Evolutionary conservation across 2,113 vertebrate species (phyloP).

Genomic region (Sylvietta virens): DNA sequence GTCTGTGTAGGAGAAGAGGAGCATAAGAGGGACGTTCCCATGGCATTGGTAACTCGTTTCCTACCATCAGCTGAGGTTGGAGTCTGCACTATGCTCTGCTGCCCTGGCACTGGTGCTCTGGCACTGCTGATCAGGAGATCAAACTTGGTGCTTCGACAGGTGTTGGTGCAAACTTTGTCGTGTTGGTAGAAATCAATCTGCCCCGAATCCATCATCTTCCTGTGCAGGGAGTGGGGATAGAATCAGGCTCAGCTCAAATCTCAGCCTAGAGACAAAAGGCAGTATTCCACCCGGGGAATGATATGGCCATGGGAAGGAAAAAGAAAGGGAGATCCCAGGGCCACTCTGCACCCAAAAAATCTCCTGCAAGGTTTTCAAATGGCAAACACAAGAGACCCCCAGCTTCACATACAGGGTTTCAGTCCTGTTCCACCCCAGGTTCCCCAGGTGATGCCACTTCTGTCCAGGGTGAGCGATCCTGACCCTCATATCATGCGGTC

Average conservation of each 20-base stretch:
- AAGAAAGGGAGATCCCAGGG: background rate
- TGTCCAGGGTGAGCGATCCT: background rate
- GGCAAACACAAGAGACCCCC: background rate
- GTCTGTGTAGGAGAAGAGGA: background rate
- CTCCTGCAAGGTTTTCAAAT: background rate
- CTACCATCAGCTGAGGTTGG: constrained; percentile 83
- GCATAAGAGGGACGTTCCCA: background rate
- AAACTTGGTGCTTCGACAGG: constrained; percentile 93
- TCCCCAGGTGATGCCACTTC: background rate
- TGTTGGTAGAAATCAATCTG: constrained; percentile 97
- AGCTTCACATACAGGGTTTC: background rate
- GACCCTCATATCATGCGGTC: background rate
- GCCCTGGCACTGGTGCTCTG: constrained; percentile 80
- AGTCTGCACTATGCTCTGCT: constrained; percentile 80
- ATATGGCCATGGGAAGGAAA: background rate
- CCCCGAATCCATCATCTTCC: constrained; percentile 97
- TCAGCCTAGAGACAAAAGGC: background rate
- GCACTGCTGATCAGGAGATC: constrained; percentile 89
- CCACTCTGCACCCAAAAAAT: background rate
- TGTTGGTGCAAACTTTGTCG: constrained; percentile 91
- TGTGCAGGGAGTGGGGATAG: constrained; percentile 52
- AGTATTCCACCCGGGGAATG: background rate
- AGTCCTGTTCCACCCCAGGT: background rate
- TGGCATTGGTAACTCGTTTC: constrained; percentile 20
- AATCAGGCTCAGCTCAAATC: constrained; percentile 13